Evolutionary conservation across 2,888 invertebrate species (phyloP).

Genomic region (Apodemia hepburni): DNA sequence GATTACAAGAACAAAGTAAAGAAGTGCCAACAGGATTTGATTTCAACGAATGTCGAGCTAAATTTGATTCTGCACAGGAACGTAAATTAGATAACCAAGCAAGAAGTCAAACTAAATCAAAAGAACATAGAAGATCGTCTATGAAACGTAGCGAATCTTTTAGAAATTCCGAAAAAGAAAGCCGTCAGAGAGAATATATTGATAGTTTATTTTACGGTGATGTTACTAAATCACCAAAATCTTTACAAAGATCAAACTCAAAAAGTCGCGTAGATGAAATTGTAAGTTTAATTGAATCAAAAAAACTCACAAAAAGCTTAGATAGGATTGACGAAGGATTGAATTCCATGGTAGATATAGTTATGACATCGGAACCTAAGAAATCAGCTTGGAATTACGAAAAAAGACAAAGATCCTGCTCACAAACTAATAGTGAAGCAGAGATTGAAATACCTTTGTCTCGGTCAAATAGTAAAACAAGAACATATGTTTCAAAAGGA

Average conservation of each 20-base stretch:
- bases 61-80: slow-evolving; percentile 79
- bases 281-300: slow-evolving; percentile 79
- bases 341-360: slow-evolving; percentile 86
- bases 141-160: slow-evolving; percentile 74
- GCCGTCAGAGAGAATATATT: slow-evolving; percentile 72
- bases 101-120: slow-evolving; percentile 58
- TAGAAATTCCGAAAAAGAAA: slow-evolving; percentile 66
- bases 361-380: slow-evolving; percentile 80
- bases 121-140: slow-evolving; percentile 53
- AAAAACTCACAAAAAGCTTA: slow-evolving; percentile 86
- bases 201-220: slow-evolving; percentile 81
- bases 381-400: slow-evolving; percentile 65
- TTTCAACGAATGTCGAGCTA: slow-evolving; percentile 76
- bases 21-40: slow-evolving; percentile 63
- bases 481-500: slow-evolving; percentile 51
- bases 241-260: slow-evolving; percentile 50
- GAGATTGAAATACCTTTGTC: slow-evolving; percentile 60
- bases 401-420: slow-evolving; percentile 61
- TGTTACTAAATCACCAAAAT: slow-evolving; percentile 45
- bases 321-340: slow-evolving; percentile 88
- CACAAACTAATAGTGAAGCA: slow-evolving; percentile 61
- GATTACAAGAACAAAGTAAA: slow-evolving; percentile 59
- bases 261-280: slow-evolving; percentile 72
- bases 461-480: slow-evolving; percentile 50
- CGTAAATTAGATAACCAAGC: slow-evolving; percentile 62